Evolutionary conservation across 2,113 vertebrate species (phyloP), one percentile per base, ranked within the genome.

Genomic region (Aegithalos caudatus): DNA sequence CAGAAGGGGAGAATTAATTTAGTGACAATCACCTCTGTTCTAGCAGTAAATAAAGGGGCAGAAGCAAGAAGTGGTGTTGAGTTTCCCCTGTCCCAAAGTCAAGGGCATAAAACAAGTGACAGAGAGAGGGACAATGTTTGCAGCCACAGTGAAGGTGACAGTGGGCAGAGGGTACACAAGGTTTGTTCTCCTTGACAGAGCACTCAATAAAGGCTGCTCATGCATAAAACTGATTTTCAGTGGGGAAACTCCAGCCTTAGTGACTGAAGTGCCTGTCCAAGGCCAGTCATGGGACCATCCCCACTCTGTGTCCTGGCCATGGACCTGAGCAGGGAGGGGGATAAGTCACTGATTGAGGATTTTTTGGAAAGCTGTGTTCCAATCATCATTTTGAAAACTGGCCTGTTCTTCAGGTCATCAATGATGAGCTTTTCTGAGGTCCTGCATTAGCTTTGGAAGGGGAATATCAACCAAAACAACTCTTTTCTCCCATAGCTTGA

Each of bases 301-400:
- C 51, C 42, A n/a, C 2, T 17, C 48, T 24, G 38, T 21, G 22
- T 67, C 31, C 29, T 53, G 35, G 27, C 12, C 19, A 4, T 9
- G 8, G 38, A 18, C 8, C 13, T 35, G 20, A 67, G 14, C 15
- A 44, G 18, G 3, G 35, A 64, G 7, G 7, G 11, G 14, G 44
- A 44, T 31, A 48, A 77, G 12, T 28, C 69, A 73, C 50, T 37
- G 35, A 71, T 3, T 35, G 29, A 3, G 71, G 38, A 42, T 31
- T 22, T 81, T 54, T 66, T 14, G 14, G 5, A 29, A 74, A 93
- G 12, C 13, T 0, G 0, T 38, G 21, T n/a, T 14, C 7, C 23
- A n/a, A 0, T 29, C 11, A 40, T 3, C 14, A 9, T 51, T 83
- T 69, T 69, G 40, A 57, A 77, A 86, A 40, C 11, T 7, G 48